Base-by-base conservation (phyloP, 1,140 invertebrate species). In the Batillaria attramentaria region DNA sequence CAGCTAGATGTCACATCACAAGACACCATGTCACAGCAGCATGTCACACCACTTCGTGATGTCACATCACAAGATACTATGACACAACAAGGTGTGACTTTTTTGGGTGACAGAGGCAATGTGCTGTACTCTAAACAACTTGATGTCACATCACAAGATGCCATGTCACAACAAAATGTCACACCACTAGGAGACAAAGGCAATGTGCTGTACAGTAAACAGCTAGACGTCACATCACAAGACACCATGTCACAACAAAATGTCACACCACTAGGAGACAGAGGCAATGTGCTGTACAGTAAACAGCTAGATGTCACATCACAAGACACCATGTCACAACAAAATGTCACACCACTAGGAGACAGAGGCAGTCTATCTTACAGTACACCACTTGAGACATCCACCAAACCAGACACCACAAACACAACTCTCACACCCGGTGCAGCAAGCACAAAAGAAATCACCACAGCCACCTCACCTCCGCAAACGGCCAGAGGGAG, bases 61-160 rank as follows among this genome's bases (percentile, higher is more conserved):
- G 46, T 69, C 6, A 28, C 65, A 13, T 31, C 68, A 31, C 41
- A 70, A 46, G 42, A 70, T 18, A 46, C 6, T 13, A 28, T 70
- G 60, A 68, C 66, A 74, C 37, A 75, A 72, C 41, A 77, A 31
- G 54, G 69, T 70, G 66, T 70, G 16, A 70, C 77, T 1, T 60
- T 42, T 35, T n/a, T 70, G 8, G 79, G 79, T 41, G 79, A 80
- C 33, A 72, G 28, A 42, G 79, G 79, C 10, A 80, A 80, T 50
- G 46, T 54, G 8, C 57, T 77, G 37, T 65, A 80, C 57, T 62
- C 73, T 28, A 57, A 72, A 77, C 73, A 68, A 42, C 60, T 80
- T 2, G 74, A 80, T 62, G 79, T 77, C 8, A 39, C 46, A 31
- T 54, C 62, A 57, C 62, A 75, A 35, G 79, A 79, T 46, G 42